phyloP scores from a whole-genome alignment of 2,797 vertebrate species.

The Lepilemur septentrionalis region DNA sequence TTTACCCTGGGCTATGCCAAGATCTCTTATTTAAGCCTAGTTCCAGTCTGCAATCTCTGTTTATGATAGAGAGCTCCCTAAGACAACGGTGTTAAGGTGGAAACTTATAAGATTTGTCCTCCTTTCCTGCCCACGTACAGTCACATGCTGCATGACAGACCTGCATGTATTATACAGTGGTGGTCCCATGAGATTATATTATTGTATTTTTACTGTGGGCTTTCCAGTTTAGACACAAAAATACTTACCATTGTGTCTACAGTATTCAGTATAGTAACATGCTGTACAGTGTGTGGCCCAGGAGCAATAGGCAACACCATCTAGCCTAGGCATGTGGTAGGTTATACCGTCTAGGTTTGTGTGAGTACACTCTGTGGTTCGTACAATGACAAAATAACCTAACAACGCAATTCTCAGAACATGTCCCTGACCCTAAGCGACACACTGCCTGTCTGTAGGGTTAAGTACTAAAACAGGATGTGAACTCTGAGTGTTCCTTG shows the following conservation, averaged over 20 bases:
- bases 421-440: not conserved
- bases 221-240: not conserved
- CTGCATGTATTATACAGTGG: not conserved
- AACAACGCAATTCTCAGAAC: not conserved
- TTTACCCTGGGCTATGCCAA: not conserved
- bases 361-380: not conserved
- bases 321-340: not conserved
- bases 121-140: not conserved
- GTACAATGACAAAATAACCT: not conserved
- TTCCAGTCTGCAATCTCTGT: not conserved
- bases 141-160: not conserved
- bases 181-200: not conserved
- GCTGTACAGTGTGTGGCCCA: not conserved
- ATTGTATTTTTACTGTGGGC: not conserved
- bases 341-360: not conserved
- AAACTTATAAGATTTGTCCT: not conserved
- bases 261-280: not conserved
- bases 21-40: not conserved
- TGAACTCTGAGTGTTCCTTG: not conserved
- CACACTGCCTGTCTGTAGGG: not conserved
- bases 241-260: not conserved
- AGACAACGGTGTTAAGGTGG: not conserved
- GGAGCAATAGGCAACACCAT: not conserved
- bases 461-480: not conserved
- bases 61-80: not conserved